Conservation (phyloP, 2,888 invertebrate genomes). For the Corbicula japonica region DNA sequence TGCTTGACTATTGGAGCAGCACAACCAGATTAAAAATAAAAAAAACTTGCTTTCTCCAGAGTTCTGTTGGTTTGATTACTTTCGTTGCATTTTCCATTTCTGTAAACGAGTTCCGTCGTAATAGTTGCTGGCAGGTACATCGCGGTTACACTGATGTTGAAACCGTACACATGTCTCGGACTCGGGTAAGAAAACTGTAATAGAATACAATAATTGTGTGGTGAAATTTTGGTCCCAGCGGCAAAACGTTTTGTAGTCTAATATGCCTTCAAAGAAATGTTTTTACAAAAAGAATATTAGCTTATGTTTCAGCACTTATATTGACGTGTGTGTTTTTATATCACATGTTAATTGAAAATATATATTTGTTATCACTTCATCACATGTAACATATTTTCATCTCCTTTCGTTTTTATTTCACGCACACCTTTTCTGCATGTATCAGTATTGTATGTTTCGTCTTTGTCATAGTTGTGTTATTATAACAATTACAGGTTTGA, state of each 20-base stretch:
- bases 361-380: too few relatives aligned
- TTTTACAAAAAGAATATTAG: background rate
- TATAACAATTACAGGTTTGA: too few relatives aligned
- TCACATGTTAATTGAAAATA: too few relatives aligned
- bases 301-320: too few relatives aligned
- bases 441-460: too few relatives aligned
- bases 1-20: background rate
- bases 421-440: too few relatives aligned
- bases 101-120: background rate
- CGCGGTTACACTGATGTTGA: slow-evolving; percentile 3
- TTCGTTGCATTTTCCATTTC: background rate
- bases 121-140: slow-evolving; percentile 9
- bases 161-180: slow-evolving; percentile 22
- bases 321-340: too few relatives aligned
- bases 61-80: background rate
- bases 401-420: too few relatives aligned
- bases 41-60: slow-evolving; percentile 1
- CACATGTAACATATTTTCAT: too few relatives aligned
- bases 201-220: background rate
- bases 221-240: background rate
- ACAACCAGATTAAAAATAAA: background rate
- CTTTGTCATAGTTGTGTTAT: too few relatives aligned
- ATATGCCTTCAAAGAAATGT: background rate
- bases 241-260: background rate
- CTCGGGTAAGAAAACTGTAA: slow-evolving; percentile 7